Conservation (phyloP, 35 echinoderm and acorn worm genomes). For the Amphiura filiformis region DNA sequence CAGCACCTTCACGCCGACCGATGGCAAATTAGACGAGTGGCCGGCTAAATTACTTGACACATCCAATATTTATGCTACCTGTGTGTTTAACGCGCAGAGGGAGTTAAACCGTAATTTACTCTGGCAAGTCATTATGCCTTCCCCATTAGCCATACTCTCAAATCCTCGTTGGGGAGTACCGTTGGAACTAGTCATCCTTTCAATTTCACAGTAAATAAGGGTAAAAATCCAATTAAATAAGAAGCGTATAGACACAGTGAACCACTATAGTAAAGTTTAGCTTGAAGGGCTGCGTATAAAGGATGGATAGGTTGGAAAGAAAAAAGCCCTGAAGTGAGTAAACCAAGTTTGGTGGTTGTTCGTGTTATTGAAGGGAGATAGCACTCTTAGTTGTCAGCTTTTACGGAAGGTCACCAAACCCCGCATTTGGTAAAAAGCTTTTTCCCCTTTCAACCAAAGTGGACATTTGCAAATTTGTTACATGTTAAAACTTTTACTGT, state of each 20-base stretch:
- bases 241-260: not conserved
- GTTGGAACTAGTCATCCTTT: not conserved
- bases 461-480: not conserved
- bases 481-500: not conserved
- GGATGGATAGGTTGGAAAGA: not conserved
- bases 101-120: conserved; percentile 4
- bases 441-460: not conserved
- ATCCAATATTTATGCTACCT: not conserved
- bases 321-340: not conserved
- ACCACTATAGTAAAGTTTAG: not conserved
- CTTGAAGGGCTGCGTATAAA: not conserved
- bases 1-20: not conserved
- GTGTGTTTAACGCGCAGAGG: not conserved
- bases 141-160: not conserved
- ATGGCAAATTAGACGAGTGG: not conserved
- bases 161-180: not conserved
- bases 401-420: not conserved
- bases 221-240: not conserved
- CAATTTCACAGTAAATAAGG: not conserved
- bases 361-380: not conserved
- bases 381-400: not conserved
- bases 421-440: not conserved
- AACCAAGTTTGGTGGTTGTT: too few species aligned
- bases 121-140: not conserved
- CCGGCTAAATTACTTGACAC: not conserved